These are phyloP conservation scores for Actenoides hombroni DNA, from an alignment of 2,113 vertebrate species.

Conservation along the genomic window DNA sequence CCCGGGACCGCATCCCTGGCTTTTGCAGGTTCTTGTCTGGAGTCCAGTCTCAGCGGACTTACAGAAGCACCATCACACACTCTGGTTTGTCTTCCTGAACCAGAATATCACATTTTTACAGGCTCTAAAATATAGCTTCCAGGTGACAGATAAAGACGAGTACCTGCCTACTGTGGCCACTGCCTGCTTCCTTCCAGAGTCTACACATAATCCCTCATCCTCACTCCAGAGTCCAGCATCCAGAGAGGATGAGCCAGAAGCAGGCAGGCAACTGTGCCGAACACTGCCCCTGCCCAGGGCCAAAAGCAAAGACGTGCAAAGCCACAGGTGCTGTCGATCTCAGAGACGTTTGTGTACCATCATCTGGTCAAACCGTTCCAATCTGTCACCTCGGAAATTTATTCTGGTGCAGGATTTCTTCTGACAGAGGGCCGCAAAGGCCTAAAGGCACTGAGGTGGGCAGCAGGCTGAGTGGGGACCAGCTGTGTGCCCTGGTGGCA, in stretches of 20 bases:
- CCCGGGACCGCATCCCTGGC: too few relatives aligned
- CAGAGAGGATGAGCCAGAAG: neutral
- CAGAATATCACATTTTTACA: neutral
- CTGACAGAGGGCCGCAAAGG: neutral
- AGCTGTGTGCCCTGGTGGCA: neutral
- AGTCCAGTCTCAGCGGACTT: neutral
- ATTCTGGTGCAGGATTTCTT: conserved; percentile 41
- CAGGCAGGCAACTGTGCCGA: neutral
- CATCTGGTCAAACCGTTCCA: conserved; percentile 47
- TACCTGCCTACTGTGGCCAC: neutral
- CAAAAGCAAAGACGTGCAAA: neutral
- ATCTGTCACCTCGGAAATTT: conserved; percentile 62
- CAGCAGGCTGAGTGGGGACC: rapidly evolving
- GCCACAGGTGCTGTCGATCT: neutral
- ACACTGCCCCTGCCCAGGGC: neutral
- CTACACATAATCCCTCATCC: neutral
- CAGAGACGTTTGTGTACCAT: conserved; percentile 46
- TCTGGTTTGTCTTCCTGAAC: neutral
- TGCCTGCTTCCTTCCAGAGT: neutral
- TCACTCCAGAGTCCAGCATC: neutral
- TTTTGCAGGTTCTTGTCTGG: neutral
- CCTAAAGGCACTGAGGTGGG: rapidly evolving
- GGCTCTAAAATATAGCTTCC: neutral
- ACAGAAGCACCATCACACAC: neutral
- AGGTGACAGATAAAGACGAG: neutral